A percentile compares a stretch with the other conserved stretches of the same genome.
Conservation (phyloP, 2,113 vertebrate genomes). For the Esox niger region DNA sequence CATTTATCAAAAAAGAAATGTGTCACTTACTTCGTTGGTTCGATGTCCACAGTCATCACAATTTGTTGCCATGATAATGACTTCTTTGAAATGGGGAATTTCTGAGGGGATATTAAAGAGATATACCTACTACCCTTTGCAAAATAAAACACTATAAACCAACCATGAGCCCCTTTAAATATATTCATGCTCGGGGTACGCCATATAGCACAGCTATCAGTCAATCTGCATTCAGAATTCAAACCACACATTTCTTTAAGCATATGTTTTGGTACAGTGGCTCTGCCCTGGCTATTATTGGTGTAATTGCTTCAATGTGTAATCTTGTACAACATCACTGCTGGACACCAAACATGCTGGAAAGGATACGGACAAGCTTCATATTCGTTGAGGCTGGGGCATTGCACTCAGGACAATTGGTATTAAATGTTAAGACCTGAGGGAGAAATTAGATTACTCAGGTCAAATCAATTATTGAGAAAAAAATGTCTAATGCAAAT, state of each 20-base stretch:
- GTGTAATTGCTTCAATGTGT: too few relatives aligned
- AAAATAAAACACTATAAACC: neutral
- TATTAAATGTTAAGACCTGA: conserved; percentile 86
- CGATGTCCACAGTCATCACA: conserved; percentile 89
- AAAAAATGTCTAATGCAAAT: neutral
- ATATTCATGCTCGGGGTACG: too few relatives aligned
- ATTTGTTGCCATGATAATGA: conserved; percentile 96
- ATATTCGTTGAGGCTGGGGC: conserved; percentile 89
- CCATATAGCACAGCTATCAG: too few relatives aligned
- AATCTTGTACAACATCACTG: neutral
- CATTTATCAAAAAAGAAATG: too few relatives aligned
- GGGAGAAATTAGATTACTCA: neutral
- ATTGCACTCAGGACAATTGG: conserved; percentile 93
- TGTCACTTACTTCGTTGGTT: conserved; percentile 83
- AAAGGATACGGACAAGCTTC: conserved; percentile 93
- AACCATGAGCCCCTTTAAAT: too few relatives aligned
- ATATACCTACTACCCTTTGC: neutral
- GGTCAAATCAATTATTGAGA: neutral
- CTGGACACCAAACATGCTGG: neutral
- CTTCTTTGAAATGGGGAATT: conserved; percentile 97
- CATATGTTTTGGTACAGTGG: too few relatives aligned
- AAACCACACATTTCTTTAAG: too few relatives aligned
- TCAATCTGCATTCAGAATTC: too few relatives aligned
- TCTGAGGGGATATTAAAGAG: conserved; percentile 72
- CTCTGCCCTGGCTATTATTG: too few relatives aligned